Evolutionary conservation across 2,797 vertebrate genomes (phyloP), one percentile per base, ranked within the genome.

Genomic region (Enteromius radiatus): DNA sequence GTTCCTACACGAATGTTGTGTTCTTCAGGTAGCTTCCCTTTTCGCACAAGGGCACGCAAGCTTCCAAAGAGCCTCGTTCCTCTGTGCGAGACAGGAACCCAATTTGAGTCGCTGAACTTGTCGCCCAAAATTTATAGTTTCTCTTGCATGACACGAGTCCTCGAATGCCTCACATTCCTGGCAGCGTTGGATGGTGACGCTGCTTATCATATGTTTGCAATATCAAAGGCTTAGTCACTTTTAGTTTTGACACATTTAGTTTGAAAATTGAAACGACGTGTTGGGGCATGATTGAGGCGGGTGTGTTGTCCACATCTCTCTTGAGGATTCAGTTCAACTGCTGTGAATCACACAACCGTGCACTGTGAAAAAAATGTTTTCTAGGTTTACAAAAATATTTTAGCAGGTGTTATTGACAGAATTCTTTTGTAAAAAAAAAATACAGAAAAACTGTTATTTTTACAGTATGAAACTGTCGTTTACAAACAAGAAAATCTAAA

Each of bases 221-320:
- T 36, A 9, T 23, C 73, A 59, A 1, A 41, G 36, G 36, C n/a
- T 41, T 41, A 23, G n/a, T 56, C 73, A 26, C 31, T 21, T 56
- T 47, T 43, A 12, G 41, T 7, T 38, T 21, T 52, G 33, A 54
- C 17, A 28, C 19, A 10, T 76, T 23, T 43, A 12, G 54, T 8
- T 68, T 17, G 14, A 0, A 3, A 54, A 11, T 43, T 74, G 21
- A 9, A 15, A 7, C 0, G 11, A 47, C 64, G 38, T 84, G 71
- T 83, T 65, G 31, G 21, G 69, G 54, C 79, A 73, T 63, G 82
- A 63, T 63, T 63, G 70, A 26, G 41, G 65, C 67, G 64, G 63
- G 31, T 38, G 75, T 65, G 78, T 14, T 64, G 26, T 75, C 41
- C 59, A 64, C 59, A 6, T n/a, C n/a, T 17, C 17, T 76, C 23